Conservation (phyloP, 2,888 invertebrate species). For the Stictocephala bisonia region DNA sequence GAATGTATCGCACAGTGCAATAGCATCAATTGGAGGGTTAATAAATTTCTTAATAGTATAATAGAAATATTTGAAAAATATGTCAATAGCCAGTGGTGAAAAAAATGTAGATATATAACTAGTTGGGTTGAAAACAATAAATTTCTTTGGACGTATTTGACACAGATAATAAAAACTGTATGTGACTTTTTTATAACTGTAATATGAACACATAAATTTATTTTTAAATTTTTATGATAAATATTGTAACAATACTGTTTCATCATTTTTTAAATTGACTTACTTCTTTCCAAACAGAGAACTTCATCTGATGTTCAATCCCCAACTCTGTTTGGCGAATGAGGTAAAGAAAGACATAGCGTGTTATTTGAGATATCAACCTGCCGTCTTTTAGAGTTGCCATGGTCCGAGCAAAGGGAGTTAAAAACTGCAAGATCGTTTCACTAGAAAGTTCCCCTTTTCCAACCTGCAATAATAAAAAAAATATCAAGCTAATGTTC, state of each 20-base stretch:
- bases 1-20: no score
- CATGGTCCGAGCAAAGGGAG: constrained; percentile 76
- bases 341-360: constrained; percentile 75
- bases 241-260: neutral
- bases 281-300: constrained; percentile 76
- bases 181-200: no score
- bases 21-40: no score
- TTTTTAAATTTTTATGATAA: neutral
- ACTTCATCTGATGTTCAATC: constrained; percentile 73
- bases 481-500: constrained; percentile 31
- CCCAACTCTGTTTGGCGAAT: constrained; percentile 78
- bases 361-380: constrained; percentile 68
- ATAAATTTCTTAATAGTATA: no score
- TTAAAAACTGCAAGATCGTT: constrained; percentile 71
- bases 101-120: no score
- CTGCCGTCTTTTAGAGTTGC: constrained; percentile 68
- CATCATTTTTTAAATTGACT: neutral
- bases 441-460: constrained; percentile 70
- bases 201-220: no score
- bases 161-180: no score
- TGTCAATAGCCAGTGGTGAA: no score
- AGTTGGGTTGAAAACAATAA: no score
- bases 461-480: constrained; percentile 70
- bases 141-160: no score
- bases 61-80: no score